Evolutionary conservation across 2,888 invertebrate genomes (phyloP).

Genomic region (Cyclophora punctaria): DNA sequence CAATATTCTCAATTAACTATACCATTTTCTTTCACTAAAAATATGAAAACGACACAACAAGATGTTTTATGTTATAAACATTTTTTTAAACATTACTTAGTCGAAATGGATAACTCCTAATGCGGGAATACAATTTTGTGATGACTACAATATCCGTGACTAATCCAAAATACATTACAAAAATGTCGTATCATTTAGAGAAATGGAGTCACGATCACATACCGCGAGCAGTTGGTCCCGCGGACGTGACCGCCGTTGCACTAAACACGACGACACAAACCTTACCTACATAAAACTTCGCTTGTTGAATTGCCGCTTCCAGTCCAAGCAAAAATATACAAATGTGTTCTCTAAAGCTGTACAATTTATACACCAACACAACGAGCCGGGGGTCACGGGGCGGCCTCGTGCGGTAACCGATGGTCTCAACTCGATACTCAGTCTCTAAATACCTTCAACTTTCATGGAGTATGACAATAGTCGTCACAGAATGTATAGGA

Average conservation of each 20-base stretch:
- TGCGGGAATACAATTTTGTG: constrained; percentile 61
- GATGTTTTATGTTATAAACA: constrained; percentile 56
- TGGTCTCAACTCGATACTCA: too few species aligned
- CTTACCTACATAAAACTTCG: constrained; percentile 51
- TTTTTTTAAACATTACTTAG: constrained; percentile 52
- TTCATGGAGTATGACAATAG: too few species aligned
- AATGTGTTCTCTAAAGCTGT: constrained; percentile 62
- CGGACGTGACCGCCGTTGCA: constrained; percentile 7
- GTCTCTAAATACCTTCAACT: too few species aligned
- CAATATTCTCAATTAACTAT: constrained; percentile 54
- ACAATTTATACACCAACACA: constrained; percentile 59
- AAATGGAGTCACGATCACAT: constrained; percentile 1
- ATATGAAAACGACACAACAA: constrained; percentile 71
- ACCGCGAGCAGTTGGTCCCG: too few species aligned
- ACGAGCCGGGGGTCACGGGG: too few species aligned
- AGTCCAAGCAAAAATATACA: constrained; percentile 70
- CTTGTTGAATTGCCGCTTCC: constrained; percentile 46
- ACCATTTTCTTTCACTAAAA: constrained; percentile 49
- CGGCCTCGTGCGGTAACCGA: too few species aligned
- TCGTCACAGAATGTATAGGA: too few species aligned
- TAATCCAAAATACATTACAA: constrained; percentile 55
- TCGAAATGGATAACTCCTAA: constrained; percentile 55
- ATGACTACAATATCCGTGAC: constrained; percentile 63
- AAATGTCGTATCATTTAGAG: constrained; percentile 30
- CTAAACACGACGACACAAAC: constrained; percentile 32